A percentile compares a stretch with the other conserved stretches of the same genome.
Evolutionary conservation across 2,888 invertebrate species (phyloP).

Genomic region (Rapana venosa): DNA sequence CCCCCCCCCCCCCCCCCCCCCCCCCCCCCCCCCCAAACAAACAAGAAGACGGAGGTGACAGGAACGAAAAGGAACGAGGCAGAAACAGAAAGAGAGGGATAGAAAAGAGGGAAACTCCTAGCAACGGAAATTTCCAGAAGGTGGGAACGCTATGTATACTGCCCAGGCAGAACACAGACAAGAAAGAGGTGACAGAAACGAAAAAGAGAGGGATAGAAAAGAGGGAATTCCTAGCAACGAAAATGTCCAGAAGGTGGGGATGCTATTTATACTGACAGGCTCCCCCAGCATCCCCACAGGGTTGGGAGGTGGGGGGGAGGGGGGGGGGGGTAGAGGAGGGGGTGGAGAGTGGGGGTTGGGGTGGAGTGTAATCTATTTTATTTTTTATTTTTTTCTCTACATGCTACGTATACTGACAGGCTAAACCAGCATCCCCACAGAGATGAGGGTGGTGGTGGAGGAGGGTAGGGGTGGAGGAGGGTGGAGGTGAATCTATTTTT

Average conservation of each 20-base stretch:
- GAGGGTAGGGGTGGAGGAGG: too few species aligned
- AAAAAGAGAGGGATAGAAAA: not conserved
- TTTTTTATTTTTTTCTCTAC: too few species aligned
- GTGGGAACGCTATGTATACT: too few species aligned
- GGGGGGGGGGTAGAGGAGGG: too few species aligned
- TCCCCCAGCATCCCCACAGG: not conserved
- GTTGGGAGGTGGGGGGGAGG: not conserved
- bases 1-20: too few species aligned
- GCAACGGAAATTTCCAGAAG: not conserved
- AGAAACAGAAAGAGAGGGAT: not conserved
- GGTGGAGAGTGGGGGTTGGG: too few species aligned
- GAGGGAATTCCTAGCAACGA: not conserved
- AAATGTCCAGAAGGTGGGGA: not conserved
- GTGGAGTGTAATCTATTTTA: too few species aligned
- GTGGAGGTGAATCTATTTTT: too few species aligned
- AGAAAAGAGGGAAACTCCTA: not conserved
- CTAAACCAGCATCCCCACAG: too few species aligned
- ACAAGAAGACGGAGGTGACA: not conserved
- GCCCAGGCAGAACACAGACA: too few species aligned
- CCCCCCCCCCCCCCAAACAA: not conserved
- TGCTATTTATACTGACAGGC: not conserved
- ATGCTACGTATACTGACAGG: too few species aligned
- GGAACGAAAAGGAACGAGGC: not conserved
- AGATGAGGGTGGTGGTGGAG: too few species aligned
- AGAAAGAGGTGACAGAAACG: not conserved